Conservation (phyloP, 37 sponge, comb jelly and placozoan species). For the Agelas oroides region DNA sequence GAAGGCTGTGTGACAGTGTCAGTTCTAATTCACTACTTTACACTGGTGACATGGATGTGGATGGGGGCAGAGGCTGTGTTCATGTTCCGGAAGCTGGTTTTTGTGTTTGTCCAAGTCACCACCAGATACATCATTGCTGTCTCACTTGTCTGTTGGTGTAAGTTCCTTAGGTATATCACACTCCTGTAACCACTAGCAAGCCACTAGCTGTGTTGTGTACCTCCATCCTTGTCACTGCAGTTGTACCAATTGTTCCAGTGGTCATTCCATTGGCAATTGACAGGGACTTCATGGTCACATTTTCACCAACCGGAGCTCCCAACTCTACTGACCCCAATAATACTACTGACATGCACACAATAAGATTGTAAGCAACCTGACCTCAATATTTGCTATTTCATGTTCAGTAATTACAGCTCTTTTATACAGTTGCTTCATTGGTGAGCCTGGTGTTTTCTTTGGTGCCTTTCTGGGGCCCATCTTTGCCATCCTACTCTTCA, state of each 20-base stretch:
- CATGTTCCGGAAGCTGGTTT: slow-evolving; percentile 31
- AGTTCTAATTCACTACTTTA: slow-evolving; percentile 52
- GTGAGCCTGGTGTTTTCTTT: slow-evolving; percentile 15
- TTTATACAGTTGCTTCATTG: slow-evolving; percentile 1
- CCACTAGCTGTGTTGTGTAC: too few relatives aligned
- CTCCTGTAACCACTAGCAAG: too few relatives aligned
- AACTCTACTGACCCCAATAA: too few relatives aligned
- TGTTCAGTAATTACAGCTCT: too few relatives aligned
- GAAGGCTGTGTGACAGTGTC: slow-evolving; percentile 23
- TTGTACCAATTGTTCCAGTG: neutral
- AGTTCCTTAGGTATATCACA: too few relatives aligned
- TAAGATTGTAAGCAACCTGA: too few relatives aligned
- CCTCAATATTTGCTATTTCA: too few relatives aligned
- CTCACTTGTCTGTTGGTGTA: slow-evolving; percentile 53
- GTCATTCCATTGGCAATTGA: neutral
- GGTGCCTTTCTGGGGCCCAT: slow-evolving; percentile 28
- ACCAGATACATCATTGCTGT: slow-evolving; percentile 4
- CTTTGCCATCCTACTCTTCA: slow-evolving; percentile 28
- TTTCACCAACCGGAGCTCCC: too few relatives aligned
- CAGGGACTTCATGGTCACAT: too few relatives aligned
- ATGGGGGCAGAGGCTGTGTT: slow-evolving; percentile 44
- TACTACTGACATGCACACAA: too few relatives aligned
- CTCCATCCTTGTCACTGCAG: neutral
- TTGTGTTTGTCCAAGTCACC: slow-evolving; percentile 31
- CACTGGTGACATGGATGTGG: slow-evolving; percentile 39